These are phyloP conservation scores for Lamellibrachia columna DNA, from an alignment of 2,888 invertebrate species.

Conservation along the genomic window DNA sequence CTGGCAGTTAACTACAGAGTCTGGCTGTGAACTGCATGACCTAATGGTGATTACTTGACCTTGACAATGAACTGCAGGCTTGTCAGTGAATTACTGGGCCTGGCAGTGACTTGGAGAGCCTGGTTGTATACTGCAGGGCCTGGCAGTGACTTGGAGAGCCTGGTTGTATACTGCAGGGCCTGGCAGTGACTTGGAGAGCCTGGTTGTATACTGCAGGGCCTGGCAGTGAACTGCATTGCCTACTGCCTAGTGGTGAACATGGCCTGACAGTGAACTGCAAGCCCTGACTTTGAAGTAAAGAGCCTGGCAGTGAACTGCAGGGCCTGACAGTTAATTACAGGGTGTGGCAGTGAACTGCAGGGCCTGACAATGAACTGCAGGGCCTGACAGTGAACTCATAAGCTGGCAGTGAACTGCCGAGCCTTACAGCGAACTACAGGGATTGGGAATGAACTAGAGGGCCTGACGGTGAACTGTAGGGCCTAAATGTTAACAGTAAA, in stretches of 20 bases:
- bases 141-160: not conserved
- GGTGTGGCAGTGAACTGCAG: not conserved
- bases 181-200: not conserved
- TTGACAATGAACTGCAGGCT: not conserved
- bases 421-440: not conserved
- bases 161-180: not conserved
- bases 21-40: too few relatives aligned
- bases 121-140: not conserved
- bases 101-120: not conserved
- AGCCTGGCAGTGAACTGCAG: not conserved
- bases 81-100: not conserved
- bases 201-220: not conserved
- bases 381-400: not conserved
- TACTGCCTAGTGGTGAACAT: not conserved
- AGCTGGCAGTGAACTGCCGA: not conserved
- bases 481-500: too few relatives aligned
- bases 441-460: not conserved
- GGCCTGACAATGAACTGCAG: not conserved
- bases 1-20: too few relatives aligned
- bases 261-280: not conserved
- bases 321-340: not conserved
- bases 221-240: not conserved
- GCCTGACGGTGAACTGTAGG: too few relatives aligned
- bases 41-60: too few relatives aligned
- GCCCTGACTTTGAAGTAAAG: not conserved